These are phyloP conservation scores for Emberiza fucata DNA, from an alignment of 2,113 vertebrate species.

Conservation along the genomic window DNA sequence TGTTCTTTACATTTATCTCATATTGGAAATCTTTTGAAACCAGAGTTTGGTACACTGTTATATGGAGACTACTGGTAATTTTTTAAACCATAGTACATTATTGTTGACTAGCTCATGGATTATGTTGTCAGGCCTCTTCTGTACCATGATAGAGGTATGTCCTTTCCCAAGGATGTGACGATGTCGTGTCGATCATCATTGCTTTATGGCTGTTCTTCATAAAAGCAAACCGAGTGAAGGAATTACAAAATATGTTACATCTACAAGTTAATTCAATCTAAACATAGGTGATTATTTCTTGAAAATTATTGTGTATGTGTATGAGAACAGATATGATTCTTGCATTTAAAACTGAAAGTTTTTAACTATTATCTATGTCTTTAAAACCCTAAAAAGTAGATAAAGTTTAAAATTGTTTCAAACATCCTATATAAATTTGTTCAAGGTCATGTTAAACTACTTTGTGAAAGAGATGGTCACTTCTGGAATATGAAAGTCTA, in stretches of 20 bases:
- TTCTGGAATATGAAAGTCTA: background rate
- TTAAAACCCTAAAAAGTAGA: background rate
- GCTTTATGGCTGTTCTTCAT: background rate
- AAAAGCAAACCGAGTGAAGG: background rate
- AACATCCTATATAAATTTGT: background rate
- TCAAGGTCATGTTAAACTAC: background rate
- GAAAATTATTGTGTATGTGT: background rate
- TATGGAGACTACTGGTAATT: background rate
- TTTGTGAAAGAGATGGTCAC: background rate
- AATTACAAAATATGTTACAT: background rate
- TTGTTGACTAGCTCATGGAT: background rate
- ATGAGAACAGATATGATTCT: background rate
- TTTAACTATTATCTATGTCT: background rate
- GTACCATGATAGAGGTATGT: background rate
- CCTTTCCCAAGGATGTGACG: background rate
- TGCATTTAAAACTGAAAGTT: background rate
- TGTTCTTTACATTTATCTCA: background rate
- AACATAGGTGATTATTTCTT: background rate
- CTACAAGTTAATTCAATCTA: background rate
- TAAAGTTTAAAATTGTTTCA: background rate
- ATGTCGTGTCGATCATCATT: background rate
- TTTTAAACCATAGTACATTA: background rate
- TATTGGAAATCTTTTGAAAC: background rate
- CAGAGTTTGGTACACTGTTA: accelerated
- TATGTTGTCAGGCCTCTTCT: background rate